Evolutionary conservation across 2,888 invertebrate species (phyloP).

Genomic region (Netelia fuscicornis): DNA sequence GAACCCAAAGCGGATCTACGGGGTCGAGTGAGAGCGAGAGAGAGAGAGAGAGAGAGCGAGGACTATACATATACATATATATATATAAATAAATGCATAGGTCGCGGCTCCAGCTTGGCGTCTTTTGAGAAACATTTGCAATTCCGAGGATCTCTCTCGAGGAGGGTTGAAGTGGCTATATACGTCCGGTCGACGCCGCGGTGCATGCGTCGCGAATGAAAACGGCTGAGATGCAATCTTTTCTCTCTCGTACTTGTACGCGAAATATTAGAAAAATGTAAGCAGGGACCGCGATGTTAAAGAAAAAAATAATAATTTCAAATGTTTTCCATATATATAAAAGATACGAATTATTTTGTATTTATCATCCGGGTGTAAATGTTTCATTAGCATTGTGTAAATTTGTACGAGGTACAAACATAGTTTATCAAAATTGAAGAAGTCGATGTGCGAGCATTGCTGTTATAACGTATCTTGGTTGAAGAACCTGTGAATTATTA

Average conservation of each 20-base stretch:
- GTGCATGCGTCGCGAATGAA: slow-evolving; percentile 40
- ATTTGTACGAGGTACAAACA: no score
- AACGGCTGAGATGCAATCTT: slow-evolving; percentile 50
- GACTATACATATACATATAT: neutral
- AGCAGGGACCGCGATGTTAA: neutral
- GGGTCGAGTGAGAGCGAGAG: neutral
- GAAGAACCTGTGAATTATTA: neutral
- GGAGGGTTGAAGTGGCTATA: slow-evolving; percentile 40
- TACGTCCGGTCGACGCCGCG: slow-evolving; percentile 39
- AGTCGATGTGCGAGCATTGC: no score
- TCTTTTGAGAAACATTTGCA: slow-evolving; percentile 79
- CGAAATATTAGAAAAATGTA: neutral
- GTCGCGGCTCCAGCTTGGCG: slow-evolving; percentile 24
- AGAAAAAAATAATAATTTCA: no score
- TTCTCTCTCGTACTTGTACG: slow-evolving; percentile 11
- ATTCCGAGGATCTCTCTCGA: slow-evolving; percentile 72
- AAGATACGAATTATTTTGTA: no score
- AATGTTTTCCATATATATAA: no score
- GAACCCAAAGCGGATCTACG: slow-evolving; percentile 44
- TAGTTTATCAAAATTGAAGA: no score
- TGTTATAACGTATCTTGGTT: neutral
- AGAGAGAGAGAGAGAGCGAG: no score
- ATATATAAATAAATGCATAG: neutral
- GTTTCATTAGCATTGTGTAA: no score
- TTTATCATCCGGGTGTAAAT: no score